Base-by-base conservation (phyloP, 2,113 vertebrate species). In the Platichthys stellatus region DNA sequence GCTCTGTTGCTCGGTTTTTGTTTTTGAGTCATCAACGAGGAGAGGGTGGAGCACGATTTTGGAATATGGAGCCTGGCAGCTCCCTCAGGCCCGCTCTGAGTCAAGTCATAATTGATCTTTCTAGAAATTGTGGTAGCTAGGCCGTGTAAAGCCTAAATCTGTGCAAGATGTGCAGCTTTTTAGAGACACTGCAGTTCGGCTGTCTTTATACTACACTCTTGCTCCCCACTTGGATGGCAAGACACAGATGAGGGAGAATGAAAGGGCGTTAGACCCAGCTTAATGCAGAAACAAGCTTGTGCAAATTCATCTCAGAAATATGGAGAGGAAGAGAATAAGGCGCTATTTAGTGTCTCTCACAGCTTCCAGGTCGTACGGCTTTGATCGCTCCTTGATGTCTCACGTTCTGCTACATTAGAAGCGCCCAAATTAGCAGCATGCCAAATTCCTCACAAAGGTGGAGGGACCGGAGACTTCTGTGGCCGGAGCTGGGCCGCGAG, bases 101-200 rank as follows among this genome's bases (percentile, higher is more conserved):
- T 94, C 93, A 92, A 74, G 81, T 93, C 89, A 90, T 87, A 92
- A 93, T 87, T 89, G 91, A 93, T 93, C 90, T 91, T 93, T 93
- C 80, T 86, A 91, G 91, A 94, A 93, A 90, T 86, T 84, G 86
- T 69, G 83, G 88, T 89, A 88, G 88, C 89, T 91, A 56, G 67
- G 67, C 86, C 35, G 76, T 81, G 86, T 90, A 86, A 89, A 74
- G 74, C 66, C 87, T 87, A 90, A 94, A 92, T 92, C 85, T 26
- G 71, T 90, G 87, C 89, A 93, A 89, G 86, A 92, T 92, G 89
- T 94, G 88, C 83, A 75, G 88, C 69, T 86, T 81, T 83, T 78
- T 81, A 21, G 83, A 83, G 78, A 86, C 35, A 74, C 82, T 63
- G 65, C 87, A 76, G 21, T 70, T 77, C 51, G 21, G 38, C 70